Evolutionary conservation across 2,113 vertebrate genomes (phyloP).

Genomic region (Arizona elegans): DNA sequence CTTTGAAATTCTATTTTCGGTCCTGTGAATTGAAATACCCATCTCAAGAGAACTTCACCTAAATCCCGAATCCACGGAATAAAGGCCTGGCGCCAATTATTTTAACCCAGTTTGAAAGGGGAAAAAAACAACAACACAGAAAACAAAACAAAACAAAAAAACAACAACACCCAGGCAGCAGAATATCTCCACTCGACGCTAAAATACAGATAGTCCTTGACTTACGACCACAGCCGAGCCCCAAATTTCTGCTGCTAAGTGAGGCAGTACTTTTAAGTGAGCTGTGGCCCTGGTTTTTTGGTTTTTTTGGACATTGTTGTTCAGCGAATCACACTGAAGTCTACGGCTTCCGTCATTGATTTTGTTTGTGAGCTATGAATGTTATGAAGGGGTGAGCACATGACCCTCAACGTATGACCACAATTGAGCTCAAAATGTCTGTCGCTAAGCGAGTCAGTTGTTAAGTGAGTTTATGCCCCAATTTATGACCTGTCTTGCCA

Average conservation of each 20-base stretch:
- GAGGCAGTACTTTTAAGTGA: background rate
- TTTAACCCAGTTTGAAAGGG: background rate
- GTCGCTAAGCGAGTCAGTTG: background rate
- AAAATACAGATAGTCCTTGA: background rate
- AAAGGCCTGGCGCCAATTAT: background rate
- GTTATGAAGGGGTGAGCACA: background rate
- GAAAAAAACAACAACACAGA: no score
- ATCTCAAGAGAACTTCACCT: background rate
- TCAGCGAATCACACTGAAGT: no score
- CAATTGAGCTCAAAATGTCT: background rate
- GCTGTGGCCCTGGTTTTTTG: no score
- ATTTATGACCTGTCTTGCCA: background rate
- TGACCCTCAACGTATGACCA: background rate
- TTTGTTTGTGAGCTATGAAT: background rate
- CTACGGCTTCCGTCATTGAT: background rate
- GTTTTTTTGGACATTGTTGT: no score
- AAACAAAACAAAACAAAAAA: no score
- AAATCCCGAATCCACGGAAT: background rate
- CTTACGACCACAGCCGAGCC: background rate
- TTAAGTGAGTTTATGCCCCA: background rate
- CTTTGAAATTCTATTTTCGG: background rate
- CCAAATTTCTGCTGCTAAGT: background rate
- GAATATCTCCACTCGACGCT: background rate
- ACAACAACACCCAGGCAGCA: background rate
- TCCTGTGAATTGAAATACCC: background rate